Evolutionary conservation across 2,797 vertebrate genomes (phyloP).

Genomic region (Mormyrus proboscirostris): DNA sequence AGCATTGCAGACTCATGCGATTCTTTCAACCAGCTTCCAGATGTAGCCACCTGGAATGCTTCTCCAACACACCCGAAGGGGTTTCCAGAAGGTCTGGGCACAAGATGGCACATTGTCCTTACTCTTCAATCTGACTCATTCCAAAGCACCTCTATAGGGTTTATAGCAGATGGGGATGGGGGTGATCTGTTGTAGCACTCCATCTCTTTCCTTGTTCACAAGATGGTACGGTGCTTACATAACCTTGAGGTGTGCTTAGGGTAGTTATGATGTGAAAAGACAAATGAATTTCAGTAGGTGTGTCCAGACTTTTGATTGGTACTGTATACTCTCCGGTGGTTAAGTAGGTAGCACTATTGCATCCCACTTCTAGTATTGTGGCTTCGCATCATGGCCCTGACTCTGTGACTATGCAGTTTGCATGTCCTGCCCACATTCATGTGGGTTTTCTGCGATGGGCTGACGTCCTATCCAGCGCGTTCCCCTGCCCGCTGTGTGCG

Average conservation of each 20-base stretch:
- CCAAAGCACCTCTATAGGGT: background rate
- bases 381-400: background rate
- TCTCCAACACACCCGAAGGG: background rate
- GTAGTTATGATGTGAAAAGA: background rate
- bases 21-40: background rate
- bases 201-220: background rate
- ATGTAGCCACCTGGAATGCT: background rate
- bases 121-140: background rate
- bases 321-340: background rate
- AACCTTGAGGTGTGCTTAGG: background rate
- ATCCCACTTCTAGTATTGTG: background rate
- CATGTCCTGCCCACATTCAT: background rate
- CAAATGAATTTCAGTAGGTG: background rate
- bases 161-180: background rate
- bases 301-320: background rate
- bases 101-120: background rate
- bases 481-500: too few species aligned
- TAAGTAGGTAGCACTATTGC: background rate
- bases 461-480: too few species aligned
- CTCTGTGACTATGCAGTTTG: background rate
- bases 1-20: background rate
- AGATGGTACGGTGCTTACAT: background rate
- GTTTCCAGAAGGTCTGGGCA: background rate
- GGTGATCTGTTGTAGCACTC: background rate
- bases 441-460: background rate